Evolutionary conservation across 2,113 vertebrate genomes (phyloP).

Genomic region (Cariama cristata): DNA sequence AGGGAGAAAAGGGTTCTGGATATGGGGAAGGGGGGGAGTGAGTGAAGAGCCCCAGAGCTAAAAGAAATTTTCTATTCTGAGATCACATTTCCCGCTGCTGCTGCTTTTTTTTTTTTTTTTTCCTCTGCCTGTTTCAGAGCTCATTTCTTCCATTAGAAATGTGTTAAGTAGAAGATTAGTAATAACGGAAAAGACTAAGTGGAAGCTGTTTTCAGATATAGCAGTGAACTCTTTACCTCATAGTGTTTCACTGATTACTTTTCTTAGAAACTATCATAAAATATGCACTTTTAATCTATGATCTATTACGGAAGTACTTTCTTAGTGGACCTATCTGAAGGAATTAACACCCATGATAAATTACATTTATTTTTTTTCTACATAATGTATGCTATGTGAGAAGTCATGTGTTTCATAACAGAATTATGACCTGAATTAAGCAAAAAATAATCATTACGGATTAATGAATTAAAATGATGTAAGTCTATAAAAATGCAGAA

Average conservation of each 20-base stretch:
- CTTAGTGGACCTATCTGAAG: not conserved
- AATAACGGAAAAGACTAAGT: constrained; percentile 40
- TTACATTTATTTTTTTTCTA: not conserved
- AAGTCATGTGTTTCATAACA: not conserved
- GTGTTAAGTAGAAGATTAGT: constrained; percentile 22
- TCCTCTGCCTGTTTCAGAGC: constrained; percentile 1
- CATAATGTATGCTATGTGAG: not conserved
- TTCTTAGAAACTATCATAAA: not conserved
- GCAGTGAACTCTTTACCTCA: not conserved
- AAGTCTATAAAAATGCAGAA: not conserved
- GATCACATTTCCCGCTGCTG: not conserved
- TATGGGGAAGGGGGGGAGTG: not conserved
- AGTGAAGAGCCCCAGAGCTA: not conserved
- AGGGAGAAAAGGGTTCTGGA: not conserved
- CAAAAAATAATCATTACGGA: not conserved
- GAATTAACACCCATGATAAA: not conserved
- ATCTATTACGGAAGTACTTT: not conserved
- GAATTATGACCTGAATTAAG: not conserved
- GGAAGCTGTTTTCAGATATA: constrained; percentile 22
- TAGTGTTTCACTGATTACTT: not conserved
- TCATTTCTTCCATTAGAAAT: constrained; percentile 47
- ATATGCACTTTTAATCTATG: not conserved
- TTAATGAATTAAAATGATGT: not conserved
- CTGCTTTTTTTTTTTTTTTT: not conserved
- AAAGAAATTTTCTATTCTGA: constrained; percentile 34